phyloP scores from a whole-genome alignment of 2,113 vertebrate species.

The Xenus cinereus region DNA sequence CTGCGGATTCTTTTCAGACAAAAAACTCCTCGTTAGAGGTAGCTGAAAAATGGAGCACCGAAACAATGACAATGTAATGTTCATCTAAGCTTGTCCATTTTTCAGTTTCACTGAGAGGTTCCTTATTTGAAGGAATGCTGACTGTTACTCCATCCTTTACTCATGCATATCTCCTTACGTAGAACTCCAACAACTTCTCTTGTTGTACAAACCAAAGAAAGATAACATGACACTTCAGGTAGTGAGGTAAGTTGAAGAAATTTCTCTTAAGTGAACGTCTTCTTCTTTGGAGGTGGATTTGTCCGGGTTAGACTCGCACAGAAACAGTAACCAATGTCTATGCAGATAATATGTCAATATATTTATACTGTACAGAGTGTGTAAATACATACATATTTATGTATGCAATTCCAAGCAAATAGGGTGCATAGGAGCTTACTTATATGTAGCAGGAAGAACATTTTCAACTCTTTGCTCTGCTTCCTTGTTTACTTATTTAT shows the following conservation, averaged over 20 bases:
- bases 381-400: background rate
- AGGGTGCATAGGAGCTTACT: background rate
- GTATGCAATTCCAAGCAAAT: background rate
- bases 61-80: background rate
- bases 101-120: background rate
- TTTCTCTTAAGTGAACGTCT: background rate
- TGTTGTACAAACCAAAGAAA: background rate
- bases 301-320: background rate
- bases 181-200: background rate
- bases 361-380: background rate
- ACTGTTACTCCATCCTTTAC: background rate
- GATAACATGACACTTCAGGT: background rate
- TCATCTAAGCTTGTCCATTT: background rate
- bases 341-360: background rate
- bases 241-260: background rate
- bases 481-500: constrained; percentile 82
- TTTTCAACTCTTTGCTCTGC: constrained; percentile 8
- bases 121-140: background rate
- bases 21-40: background rate
- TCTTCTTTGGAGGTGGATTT: background rate
- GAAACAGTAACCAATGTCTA: background rate
- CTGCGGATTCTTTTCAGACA: background rate
- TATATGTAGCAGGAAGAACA: background rate
- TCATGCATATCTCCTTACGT: background rate
- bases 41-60: background rate